A percentile compares a stretch with the other conserved stretches of the same genome.
phyloP scores from a whole-genome alignment of 2,797 vertebrate species.

The Enteromius anoplus region DNA sequence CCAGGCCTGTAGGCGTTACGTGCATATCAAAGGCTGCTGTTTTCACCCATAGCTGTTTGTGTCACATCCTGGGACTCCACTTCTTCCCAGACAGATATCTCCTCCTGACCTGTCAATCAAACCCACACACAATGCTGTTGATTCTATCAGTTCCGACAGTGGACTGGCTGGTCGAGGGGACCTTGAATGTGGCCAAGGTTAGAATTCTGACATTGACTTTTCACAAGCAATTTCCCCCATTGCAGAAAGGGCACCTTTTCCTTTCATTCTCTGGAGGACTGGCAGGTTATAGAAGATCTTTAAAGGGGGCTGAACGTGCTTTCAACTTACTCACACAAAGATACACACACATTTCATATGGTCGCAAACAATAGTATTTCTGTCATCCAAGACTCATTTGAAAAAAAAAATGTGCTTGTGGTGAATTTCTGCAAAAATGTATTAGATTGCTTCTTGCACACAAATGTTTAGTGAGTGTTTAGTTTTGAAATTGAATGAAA shows the following conservation, averaged over 20 bases:
- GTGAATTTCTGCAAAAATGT: background rate
- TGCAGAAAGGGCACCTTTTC: slow-evolving; percentile 59
- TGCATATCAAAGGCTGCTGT: slow-evolving; percentile 39
- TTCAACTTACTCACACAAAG: slow-evolving; percentile 9
- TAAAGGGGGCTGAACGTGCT: slow-evolving; percentile 34
- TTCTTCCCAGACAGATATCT: slow-evolving; percentile 28
- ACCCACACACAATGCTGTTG: slow-evolving; percentile 54
- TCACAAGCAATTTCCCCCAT: slow-evolving; percentile 65
- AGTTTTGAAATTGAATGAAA: background rate
- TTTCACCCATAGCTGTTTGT: slow-evolving; percentile 23
- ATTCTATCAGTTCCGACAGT: slow-evolving; percentile 58
- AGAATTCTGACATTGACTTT: slow-evolving; percentile 59
- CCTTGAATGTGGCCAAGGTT: slow-evolving; percentile 57
- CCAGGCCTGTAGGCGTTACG: background rate
- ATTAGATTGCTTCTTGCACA: background rate
- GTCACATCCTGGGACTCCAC: slow-evolving; percentile 28
- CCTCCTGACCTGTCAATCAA: slow-evolving; percentile 56
- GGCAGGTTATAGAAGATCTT: slow-evolving; percentile 57
- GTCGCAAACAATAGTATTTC: background rate
- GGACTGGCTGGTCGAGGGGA: slow-evolving; percentile 54
- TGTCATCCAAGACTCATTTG: background rate
- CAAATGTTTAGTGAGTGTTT: background rate
- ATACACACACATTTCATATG: slow-evolving; percentile 3
- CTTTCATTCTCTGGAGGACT: slow-evolving; percentile 60
- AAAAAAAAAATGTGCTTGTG: background rate